Evolutionary conservation across 2,797 vertebrate genomes (phyloP), one percentile per base, ranked within the genome.

Genomic region (Danio aesculapii): DNA sequence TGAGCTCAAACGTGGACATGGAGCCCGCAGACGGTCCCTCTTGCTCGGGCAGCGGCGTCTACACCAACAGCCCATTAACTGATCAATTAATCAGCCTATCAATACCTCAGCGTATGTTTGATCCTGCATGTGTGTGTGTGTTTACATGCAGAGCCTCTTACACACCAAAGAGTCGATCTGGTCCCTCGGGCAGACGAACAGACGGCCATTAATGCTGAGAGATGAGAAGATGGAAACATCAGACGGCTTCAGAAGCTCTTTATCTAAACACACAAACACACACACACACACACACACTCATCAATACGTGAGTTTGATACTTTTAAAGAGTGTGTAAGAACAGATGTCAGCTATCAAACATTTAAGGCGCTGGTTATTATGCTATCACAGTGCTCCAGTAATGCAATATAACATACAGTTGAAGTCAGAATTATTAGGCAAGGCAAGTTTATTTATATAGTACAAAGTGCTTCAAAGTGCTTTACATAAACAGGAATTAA

Each of bases 211-310:
- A 82, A 97, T 90, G 77, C 94, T 96, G 87, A 99, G 96, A 0
- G 96, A 96, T 75, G 97, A 98, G 93, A 99, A 99, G 85, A 99
- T 96, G 0, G 98, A 99, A 72, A 99, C 89, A 43, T 99, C 98
- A 16, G 94, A 96, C 86, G 96, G 94, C 86, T 98, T 99, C 86
- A 98, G 93, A 86, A 98, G 90, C 52, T 94, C 93, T 93, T 99
- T 99, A 89, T 99, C 98, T 99, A 92, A 88, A 91, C 83, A 74
- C 30, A 30, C 30, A 30, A 30, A 30, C 30, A 30, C 30, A 30
- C 30, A 30, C 30, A 62, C 43, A 86, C 67, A 52, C n/a, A 52
- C 14, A 71, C 74, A 84, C 44, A 84, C 14, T 39, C 19, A 1
- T 49, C 57, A 2, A 30, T 30, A 30, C 30, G 41, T 75, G 17